phyloP scores from a whole-genome alignment of 92 coral and sea anemone species.

The Galaxea fascicularis region DNA sequence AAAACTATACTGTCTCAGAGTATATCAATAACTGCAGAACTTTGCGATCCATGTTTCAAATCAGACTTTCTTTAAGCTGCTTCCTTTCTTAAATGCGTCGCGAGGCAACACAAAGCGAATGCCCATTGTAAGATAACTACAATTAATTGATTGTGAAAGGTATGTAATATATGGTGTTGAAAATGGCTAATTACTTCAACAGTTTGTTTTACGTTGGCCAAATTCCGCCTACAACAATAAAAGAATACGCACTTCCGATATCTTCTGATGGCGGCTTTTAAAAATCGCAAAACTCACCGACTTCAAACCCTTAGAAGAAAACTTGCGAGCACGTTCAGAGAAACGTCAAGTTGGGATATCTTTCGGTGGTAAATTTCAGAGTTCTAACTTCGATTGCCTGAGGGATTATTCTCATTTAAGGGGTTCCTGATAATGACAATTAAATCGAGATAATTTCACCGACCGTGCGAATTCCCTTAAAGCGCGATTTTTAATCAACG shows the following conservation, averaged over 20 bases:
- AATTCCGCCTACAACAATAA: slow-evolving; percentile 83
- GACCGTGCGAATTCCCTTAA: slow-evolving; percentile 29
- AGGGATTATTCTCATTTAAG: slow-evolving; percentile 12
- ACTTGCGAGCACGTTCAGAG: not conserved
- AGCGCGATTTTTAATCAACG: slow-evolving; percentile 47
- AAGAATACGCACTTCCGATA: slow-evolving; percentile 57
- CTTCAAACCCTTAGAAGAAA: slow-evolving; percentile 24
- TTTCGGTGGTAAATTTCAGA: not conserved
- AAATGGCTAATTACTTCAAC: slow-evolving; percentile 65
- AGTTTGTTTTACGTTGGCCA: slow-evolving; percentile 70
- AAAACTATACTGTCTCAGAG: not conserved
- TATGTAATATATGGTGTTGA: slow-evolving; percentile 67
- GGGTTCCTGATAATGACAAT: slow-evolving; percentile 32
- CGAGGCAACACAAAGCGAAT: slow-evolving; percentile 4
- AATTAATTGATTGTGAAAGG: slow-evolving; percentile 70
- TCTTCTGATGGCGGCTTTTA: slow-evolving; percentile 36
- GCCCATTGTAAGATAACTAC: slow-evolving; percentile 19
- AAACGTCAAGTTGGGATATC: not conserved
- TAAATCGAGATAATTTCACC: slow-evolving; percentile 46
- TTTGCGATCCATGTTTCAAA: not conserved
- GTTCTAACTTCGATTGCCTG: not conserved
- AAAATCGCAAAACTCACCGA: slow-evolving; percentile 13
- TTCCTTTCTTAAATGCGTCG: slow-evolving; percentile 4
- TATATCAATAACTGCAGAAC: not conserved
- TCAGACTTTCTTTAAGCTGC: slow-evolving; percentile 1